These are phyloP conservation scores for Glyptemys insculpta DNA, from an alignment of 2,797 vertebrate genomes.

Conservation along the genomic window DNA sequence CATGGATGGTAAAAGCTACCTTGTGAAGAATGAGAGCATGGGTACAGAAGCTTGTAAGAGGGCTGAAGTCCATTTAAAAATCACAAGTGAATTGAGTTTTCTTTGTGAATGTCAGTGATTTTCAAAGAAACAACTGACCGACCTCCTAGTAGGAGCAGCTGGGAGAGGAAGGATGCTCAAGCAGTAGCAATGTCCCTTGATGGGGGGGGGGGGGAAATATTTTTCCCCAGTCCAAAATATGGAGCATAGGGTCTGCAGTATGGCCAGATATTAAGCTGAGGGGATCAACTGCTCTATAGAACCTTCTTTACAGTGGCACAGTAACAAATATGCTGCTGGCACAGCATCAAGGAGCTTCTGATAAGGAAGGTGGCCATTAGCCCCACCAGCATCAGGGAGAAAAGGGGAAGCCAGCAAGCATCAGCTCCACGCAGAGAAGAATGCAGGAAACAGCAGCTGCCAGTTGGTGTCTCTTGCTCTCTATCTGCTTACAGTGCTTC, in stretches of 20 bases:
- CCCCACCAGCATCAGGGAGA: not conserved
- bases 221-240: not conserved
- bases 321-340: not conserved
- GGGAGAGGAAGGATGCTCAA: not conserved
- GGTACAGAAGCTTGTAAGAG: not conserved
- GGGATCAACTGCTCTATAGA: not conserved
- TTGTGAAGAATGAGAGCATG: not conserved
- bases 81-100: not conserved
- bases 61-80: fast-evolving
- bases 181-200: not conserved
- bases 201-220: not conserved
- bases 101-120: not conserved
- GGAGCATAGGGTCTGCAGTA: fast-evolving
- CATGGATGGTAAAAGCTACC: not conserved
- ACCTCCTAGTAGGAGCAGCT: not conserved
- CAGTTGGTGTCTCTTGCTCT: not conserved
- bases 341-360: not conserved
- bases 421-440: not conserved
- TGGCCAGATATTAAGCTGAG: fast-evolving
- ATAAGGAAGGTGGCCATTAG: not conserved
- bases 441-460: not conserved
- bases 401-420: fast-evolving
- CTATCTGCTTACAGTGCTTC: not conserved
- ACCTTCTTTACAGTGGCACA: not conserved
- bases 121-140: not conserved